Evolutionary conservation across 2,888 invertebrate genomes (phyloP).

Genomic region (Boloria selene): DNA sequence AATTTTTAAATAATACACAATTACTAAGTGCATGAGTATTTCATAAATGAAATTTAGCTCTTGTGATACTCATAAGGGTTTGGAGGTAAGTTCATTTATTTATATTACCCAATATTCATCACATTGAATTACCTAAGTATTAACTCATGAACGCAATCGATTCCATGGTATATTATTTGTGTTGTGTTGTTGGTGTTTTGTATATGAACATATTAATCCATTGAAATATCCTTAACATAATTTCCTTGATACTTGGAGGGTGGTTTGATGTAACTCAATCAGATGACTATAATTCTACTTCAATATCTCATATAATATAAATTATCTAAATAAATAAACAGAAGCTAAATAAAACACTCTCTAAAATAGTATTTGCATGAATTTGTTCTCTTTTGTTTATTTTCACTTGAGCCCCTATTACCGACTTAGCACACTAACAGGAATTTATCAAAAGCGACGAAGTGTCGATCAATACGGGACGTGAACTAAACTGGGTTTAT

Average conservation of each 20-base stretch:
- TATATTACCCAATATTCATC: constrained; percentile 38
- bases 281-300: constrained; percentile 18
- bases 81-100: constrained; percentile 68
- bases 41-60: constrained; percentile 39
- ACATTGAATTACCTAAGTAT: constrained; percentile 38
- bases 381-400: constrained; percentile 72
- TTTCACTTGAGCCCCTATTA: constrained; percentile 76
- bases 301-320: constrained; percentile 8
- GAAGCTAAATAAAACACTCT: constrained; percentile 53
- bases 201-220: constrained; percentile 22
- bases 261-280: constrained; percentile 53
- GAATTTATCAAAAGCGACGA: constrained; percentile 43
- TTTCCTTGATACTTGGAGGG: constrained; percentile 76
- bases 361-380: constrained; percentile 72
- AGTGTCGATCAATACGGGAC: constrained; percentile 26
- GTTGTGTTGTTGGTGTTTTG: constrained; percentile 53
- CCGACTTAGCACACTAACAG: constrained; percentile 78
- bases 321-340: constrained; percentile 44
- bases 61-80: constrained; percentile 40
- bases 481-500: constrained; percentile 35
- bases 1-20: constrained; percentile 1
- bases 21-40: constrained; percentile 60
- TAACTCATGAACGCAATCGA: constrained; percentile 65
- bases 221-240: constrained; percentile 3
- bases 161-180: constrained; percentile 66